Evolutionary conservation across 2,888 invertebrate genomes (phyloP), one percentile per base, ranked within the genome.

Genomic region (Ellobium chinense): DNA sequence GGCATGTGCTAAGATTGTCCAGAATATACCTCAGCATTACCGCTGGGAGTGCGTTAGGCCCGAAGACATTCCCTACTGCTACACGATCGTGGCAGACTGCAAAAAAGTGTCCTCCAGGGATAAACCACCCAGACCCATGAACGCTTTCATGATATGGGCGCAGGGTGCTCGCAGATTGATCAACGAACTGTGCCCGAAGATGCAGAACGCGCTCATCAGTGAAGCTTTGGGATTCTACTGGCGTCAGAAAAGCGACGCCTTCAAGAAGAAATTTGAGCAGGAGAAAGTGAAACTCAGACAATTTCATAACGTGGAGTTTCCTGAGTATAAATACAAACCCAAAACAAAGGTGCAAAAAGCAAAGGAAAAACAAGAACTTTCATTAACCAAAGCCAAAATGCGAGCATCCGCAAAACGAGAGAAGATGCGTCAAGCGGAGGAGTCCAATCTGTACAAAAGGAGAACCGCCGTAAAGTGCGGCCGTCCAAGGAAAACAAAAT

Each of bases 131-230:
- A 36, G 80, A 39, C 80, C 80, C 5, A 80, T 80, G 80, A 80
- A 80, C 36, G 80, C 80, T 36, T 80, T 80, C 37, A 80, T 80
- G 80, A 80, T 80, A 3, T 80, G 80, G 80, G 73, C 80, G 0
- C 80, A 80, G 60, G 68, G 80, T 1, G 80, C 80, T 7, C 80
- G 80, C 21, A 54, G 80, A 7, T 27, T 80, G 21, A 80, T 80
- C 60, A 80, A 80, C 31, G 80, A 80, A 31, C 66, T 80, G 0
- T 80, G 80, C 39, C 80, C 80, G 4, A 73, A 74, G 56, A 80
- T 80, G 80, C 80, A 80, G 60, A 80, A 80, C 21, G 80, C 80
- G 12, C 24, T 68, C 5, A 80, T 80, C 66, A 80, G 80, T n/a
- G 80, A 73, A 27, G 80, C 80, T 1, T 46, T 80, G 9, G 80